Conservation (phyloP, 2,113 vertebrate genomes). For the Hippocampus comes region DNA sequence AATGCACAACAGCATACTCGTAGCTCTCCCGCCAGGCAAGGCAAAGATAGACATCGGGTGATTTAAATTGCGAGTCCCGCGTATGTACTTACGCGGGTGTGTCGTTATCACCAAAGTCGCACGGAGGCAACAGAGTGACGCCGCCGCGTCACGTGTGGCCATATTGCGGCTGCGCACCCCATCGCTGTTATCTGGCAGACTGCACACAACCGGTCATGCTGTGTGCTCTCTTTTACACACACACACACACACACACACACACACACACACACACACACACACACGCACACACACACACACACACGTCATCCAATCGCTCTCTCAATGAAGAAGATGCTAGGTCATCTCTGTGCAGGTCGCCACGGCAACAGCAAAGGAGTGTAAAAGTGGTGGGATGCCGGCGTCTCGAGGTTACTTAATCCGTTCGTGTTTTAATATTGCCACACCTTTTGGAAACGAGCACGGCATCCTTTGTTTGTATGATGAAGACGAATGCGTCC, state of each 20-base stretch:
- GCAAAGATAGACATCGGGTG: background rate
- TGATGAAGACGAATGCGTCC: slow-evolving; percentile 48
- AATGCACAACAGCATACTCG: slow-evolving; percentile 1
- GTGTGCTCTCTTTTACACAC: background rate
- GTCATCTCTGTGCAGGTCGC: slow-evolving; percentile 37
- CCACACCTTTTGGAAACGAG: slow-evolving; percentile 41
- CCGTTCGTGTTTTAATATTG: slow-evolving; percentile 68
- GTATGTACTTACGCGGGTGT: background rate
- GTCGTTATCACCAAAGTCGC: slow-evolving; percentile 38
- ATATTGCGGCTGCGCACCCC: slow-evolving; percentile 22
- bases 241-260: background rate
- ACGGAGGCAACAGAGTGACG: slow-evolving; percentile 21
- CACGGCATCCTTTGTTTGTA: slow-evolving; percentile 46
- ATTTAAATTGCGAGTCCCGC: background rate
- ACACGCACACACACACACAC: background rate
- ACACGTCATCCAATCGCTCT: background rate
- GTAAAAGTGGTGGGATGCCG: slow-evolving; percentile 44
- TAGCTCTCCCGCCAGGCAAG: background rate
- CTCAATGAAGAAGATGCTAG: slow-evolving; percentile 21
- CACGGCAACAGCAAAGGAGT: slow-evolving; percentile 59
- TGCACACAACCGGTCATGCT: background rate
- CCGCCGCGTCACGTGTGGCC: slow-evolving; percentile 21
- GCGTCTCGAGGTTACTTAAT: slow-evolving; percentile 68
- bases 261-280: background rate
- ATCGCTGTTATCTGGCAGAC: slow-evolving; percentile 32